These are phyloP conservation scores for Cenopis cana DNA, from an alignment of 2,888 invertebrate species.

Conservation along the genomic window DNA sequence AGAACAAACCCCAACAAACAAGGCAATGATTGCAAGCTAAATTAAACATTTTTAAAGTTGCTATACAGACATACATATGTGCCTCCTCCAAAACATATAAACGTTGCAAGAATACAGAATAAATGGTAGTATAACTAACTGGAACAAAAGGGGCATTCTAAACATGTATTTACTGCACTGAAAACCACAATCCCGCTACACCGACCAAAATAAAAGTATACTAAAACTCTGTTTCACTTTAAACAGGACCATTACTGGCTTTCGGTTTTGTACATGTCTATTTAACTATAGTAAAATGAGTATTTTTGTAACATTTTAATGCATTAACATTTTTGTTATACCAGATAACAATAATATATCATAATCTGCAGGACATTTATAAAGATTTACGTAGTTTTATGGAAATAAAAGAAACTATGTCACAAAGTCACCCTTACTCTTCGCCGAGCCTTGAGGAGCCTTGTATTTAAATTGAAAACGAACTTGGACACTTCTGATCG, in stretches of 20 bases:
- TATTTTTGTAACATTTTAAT: no score
- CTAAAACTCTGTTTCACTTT: slow-evolving; percentile 10
- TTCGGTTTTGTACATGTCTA: slow-evolving; percentile 1
- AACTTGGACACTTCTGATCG: slow-evolving; percentile 28
- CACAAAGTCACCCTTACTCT: no score
- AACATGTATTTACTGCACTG: slow-evolving; percentile 19
- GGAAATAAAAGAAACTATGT: no score
- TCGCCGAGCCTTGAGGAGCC: slow-evolving; percentile 6
- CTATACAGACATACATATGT: background rate
- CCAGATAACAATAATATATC: no score
- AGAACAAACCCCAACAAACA: no score
- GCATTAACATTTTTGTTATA: no score
- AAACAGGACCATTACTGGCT: background rate
- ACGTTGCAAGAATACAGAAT: background rate
- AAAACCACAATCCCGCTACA: slow-evolving; percentile 7
- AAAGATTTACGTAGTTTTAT: no score
- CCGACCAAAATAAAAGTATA: background rate
- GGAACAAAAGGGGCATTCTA: no score
- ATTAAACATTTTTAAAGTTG: background rate
- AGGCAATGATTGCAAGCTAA: background rate
- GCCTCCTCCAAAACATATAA: background rate
- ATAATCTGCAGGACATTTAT: no score
- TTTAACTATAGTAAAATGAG: no score
- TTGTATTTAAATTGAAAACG: slow-evolving; percentile 42
- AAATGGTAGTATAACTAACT: no score